phyloP scores from a whole-genome alignment of 1,140 invertebrate species.

The Drosophila melanica region DNA sequence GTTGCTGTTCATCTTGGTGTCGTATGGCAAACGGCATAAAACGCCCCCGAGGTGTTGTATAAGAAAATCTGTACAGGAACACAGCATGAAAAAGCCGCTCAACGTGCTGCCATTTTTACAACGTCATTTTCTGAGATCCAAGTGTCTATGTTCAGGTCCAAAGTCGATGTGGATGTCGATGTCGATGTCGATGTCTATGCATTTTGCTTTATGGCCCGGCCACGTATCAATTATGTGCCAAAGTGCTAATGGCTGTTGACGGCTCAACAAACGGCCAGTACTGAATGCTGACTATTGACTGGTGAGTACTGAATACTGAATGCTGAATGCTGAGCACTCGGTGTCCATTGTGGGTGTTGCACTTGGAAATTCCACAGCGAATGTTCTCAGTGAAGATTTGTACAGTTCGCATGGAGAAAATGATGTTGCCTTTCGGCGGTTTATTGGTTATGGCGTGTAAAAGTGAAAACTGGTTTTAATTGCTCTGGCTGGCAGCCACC shows the following conservation, averaged over 20 bases:
- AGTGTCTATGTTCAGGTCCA: conserved; percentile 36
- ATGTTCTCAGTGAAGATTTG: conserved; percentile 24
- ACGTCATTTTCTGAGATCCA: conserved; percentile 64
- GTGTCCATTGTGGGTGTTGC: conserved; percentile 46
- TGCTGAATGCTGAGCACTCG: conserved; percentile 1
- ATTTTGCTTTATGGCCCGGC: conserved; percentile 76
- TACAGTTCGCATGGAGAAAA: conserved; percentile 31
- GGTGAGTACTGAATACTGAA: conserved; percentile 7
- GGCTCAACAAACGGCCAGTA: conserved; percentile 52
- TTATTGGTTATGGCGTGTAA: conserved; percentile 40
- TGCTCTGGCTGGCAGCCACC: conserved; percentile 26
- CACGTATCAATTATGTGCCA: conserved; percentile 83
- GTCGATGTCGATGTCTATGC: conserved; percentile 57
- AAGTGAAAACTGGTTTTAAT: conserved; percentile 79
- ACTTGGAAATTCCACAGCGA: conserved; percentile 30
- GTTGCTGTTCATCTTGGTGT: conserved; percentile 56
- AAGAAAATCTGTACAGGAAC: conserved; percentile 66
- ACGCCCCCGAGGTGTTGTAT: conserved; percentile 78
- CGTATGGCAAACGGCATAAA: conserved; percentile 71
- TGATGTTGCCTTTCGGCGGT: conserved; percentile 2
- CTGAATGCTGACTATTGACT: conserved; percentile 22
- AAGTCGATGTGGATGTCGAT: conserved; percentile 9
- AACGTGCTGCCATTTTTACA: conserved; percentile 64
- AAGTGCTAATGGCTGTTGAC: conserved; percentile 83
- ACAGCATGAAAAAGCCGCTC: conserved; percentile 59